Conservation (phyloP, 92 coral and sea anemone genomes). For the Epizoanthus scotinus region DNA sequence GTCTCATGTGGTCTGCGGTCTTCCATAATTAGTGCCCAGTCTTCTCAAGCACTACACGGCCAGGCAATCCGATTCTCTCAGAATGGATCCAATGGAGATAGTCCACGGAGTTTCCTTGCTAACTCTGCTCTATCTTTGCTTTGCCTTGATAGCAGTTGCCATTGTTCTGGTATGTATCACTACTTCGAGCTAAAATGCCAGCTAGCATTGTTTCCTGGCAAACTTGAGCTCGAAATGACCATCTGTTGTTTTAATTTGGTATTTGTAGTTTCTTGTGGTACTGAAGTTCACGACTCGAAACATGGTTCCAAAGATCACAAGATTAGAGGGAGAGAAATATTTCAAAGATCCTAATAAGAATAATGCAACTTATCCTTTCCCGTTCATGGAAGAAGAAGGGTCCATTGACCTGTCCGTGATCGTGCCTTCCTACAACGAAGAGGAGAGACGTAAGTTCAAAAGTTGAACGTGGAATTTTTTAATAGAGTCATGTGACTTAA, state of each 20-base stretch:
- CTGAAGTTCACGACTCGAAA: constrained; percentile 75
- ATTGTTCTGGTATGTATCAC: constrained; percentile 42
- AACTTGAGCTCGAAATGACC: not conserved
- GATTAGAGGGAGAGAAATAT: constrained; percentile 88
- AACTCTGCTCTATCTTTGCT: constrained; percentile 37
- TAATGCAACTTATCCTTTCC: constrained; percentile 88
- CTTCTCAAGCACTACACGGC: not conserved
- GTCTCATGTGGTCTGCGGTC: constrained; percentile 19
- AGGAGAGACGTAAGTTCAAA: constrained; percentile 79
- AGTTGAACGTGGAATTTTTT: constrained; percentile 39
- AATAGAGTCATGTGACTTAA: not conserved
- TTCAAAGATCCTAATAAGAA: constrained; percentile 92
- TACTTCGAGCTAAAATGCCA: not conserved
- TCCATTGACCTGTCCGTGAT: constrained; percentile 83
- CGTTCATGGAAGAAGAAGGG: constrained; percentile 91
- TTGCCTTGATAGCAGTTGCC: constrained; percentile 41
- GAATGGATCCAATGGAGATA: constrained; percentile 45
- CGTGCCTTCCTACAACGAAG: constrained; percentile 96
- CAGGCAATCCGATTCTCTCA: not conserved
- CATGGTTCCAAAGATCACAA: constrained; percentile 73
- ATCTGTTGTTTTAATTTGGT: not conserved
- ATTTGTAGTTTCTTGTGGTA: constrained; percentile 63
- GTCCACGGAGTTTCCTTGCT: constrained; percentile 34
- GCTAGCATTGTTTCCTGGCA: not conserved
- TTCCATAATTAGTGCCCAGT: not conserved